phyloP scores from a whole-genome alignment of 2,888 invertebrate genomes.

The Epinotia brunnichana region DNA sequence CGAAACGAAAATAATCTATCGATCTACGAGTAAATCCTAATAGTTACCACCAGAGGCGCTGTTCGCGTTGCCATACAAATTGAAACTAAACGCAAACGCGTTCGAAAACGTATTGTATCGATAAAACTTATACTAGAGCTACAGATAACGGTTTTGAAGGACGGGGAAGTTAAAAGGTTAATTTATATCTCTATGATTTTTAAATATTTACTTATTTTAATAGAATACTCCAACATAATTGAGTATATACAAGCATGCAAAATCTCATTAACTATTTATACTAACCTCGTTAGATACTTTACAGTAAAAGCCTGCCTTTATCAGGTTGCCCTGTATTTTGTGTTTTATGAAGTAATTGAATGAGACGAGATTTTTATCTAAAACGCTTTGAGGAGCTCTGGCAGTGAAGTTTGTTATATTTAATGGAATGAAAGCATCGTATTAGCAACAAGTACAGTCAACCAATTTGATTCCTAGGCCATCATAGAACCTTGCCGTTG shows the following conservation, averaged over 20 bases:
- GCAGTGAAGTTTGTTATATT: conserved; percentile 2
- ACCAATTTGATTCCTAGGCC: no score
- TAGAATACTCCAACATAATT: background rate
- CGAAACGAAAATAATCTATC: no score
- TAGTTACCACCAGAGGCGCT: no score
- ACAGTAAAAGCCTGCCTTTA: conserved; percentile 24
- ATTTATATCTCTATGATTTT: background rate
- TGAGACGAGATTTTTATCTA: background rate
- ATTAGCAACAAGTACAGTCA: background rate
- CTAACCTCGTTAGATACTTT: conserved; percentile 16
- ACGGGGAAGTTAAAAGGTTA: background rate
- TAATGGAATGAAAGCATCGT: background rate
- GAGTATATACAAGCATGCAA: conserved; percentile 13
- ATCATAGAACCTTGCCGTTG: no score
- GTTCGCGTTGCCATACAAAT: no score
- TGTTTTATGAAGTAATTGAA: conserved; percentile 7
- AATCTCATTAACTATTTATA: conserved; percentile 5
- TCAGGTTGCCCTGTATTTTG: conserved; percentile 10
- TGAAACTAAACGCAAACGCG: no score
- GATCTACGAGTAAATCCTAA: no score
- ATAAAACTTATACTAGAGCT: no score
- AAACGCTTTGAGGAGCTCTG: conserved; percentile 12
- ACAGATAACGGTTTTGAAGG: no score
- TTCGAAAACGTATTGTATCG: no score
- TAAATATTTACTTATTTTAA: background rate